A percentile compares a stretch with the other conserved stretches of the same genome.
Evolutionary conservation across 2,113 vertebrate species (phyloP).

Genomic region (Datnioides undecimradiatus): DNA sequence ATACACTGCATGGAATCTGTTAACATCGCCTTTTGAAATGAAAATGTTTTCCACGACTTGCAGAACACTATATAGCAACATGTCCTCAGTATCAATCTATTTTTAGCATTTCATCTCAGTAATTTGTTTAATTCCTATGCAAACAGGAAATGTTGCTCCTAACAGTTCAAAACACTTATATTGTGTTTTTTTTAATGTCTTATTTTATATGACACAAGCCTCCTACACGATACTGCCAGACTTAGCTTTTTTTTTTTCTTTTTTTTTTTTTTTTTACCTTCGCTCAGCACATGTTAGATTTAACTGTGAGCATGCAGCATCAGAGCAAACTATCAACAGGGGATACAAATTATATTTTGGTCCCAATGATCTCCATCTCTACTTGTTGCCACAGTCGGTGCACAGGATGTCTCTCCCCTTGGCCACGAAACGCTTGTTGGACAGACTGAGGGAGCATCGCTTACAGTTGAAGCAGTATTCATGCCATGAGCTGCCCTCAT

Average conservation of each 20-base stretch:
- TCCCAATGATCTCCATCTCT: slow-evolving; percentile 68
- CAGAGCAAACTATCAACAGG: slow-evolving; percentile 1
- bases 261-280: neutral
- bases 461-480: slow-evolving; percentile 99
- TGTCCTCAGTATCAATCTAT: neutral
- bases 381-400: slow-evolving; percentile 91
- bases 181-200: no score
- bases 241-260: neutral
- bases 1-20: neutral
- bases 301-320: neutral
- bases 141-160: no score
- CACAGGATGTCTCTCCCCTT: slow-evolving; percentile 91
- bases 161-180: no score
- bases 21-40: neutral
- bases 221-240: neutral
- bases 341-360: neutral
- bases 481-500: slow-evolving; percentile 94
- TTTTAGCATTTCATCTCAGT: neutral
- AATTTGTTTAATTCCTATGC: no score
- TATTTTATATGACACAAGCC: no score
- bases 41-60: neutral
- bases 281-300: neutral
- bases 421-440: slow-evolving; percentile 93
- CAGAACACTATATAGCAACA: neutral
- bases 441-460: slow-evolving; percentile 91